Percentiles rank a stretch among this genome's conserved stretches.
Conservation (phyloP, 1,140 invertebrate genomes). For the Venturia canescens region DNA sequence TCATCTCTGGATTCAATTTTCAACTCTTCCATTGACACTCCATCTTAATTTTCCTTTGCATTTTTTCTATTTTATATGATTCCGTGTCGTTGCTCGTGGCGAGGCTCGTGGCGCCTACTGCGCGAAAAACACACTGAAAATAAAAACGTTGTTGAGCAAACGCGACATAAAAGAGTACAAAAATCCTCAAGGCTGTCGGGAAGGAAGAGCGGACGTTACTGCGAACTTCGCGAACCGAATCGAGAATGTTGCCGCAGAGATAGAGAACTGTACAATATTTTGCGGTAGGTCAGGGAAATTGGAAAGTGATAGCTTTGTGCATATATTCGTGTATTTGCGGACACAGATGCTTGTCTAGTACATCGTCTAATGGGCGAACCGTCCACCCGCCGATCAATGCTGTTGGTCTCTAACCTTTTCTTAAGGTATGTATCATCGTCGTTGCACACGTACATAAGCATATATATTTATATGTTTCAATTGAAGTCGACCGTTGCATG, state of each 20-base stretch:
- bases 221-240: not conserved
- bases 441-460: no score
- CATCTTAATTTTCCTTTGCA: not conserved
- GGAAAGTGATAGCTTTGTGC: constrained; percentile 17
- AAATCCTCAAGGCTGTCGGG: constrained; percentile 9
- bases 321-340: not conserved
- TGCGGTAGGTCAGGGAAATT: constrained; percentile 19
- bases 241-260: not conserved
- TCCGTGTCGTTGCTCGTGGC: no score
- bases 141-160: not conserved
- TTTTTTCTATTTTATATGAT: no score
- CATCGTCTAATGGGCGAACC: not conserved
- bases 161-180: not conserved
- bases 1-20: no score
- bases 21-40: no score
- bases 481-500: no score
- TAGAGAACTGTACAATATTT: not conserved
- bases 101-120: not conserved
- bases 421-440: not conserved
- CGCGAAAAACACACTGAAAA: no score
- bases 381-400: not conserved
- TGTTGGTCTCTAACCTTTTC: not conserved
- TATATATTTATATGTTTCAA: no score
- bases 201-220: not conserved
- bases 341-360: not conserved